Evolutionary conservation across 1,140 invertebrate genomes (phyloP), one percentile per base, ranked within the genome.

Genomic region (Drosophila pruinosa): DNA sequence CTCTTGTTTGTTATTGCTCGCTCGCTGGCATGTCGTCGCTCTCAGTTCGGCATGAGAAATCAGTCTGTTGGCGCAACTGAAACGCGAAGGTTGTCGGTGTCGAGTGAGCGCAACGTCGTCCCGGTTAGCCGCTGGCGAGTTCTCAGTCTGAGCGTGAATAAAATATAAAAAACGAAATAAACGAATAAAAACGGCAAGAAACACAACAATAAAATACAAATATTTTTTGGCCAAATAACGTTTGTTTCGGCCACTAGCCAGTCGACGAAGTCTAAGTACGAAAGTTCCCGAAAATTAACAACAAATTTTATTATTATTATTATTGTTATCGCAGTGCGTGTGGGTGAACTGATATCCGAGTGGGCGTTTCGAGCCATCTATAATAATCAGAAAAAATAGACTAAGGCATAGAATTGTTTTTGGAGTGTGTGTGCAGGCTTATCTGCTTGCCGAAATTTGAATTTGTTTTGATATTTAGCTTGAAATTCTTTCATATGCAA

Each of bases 201-300:
- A 24, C n/a, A 24, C 7, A 24, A 47, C 28, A 47, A 47, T 26
- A 21, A 19, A 47, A 50, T 31, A 28, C 47, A 24, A 50, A 14
- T 43, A 58, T 31, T 57, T 61, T 57, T 57, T 80, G 72, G 72
- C 80, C 72, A 79, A 78, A 63, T 77, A 73, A 65, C 80, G 75
- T 22, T 75, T 75, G 65, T 64, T 83, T 75, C 24, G 52, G 62
- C 48, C 45, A 22, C n/a, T 26, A 14, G 28, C 57, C 26, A 31
- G 17, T 34, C 47, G 19, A 56, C 28, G 34, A 61, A 39, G 56
- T 74, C 75, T 70, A 86, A 73, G 81, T 81, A 77, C 77, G 77
- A 75, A 39, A 73, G 63, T 80, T 72, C 65, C 41, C 26, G 63
- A 58, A 36, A 59, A 48, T 41, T 26, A 22, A 24, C 36, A 59